Conservation (phyloP, 2,797 vertebrate species). For the Trichosurus vulpecula region DNA sequence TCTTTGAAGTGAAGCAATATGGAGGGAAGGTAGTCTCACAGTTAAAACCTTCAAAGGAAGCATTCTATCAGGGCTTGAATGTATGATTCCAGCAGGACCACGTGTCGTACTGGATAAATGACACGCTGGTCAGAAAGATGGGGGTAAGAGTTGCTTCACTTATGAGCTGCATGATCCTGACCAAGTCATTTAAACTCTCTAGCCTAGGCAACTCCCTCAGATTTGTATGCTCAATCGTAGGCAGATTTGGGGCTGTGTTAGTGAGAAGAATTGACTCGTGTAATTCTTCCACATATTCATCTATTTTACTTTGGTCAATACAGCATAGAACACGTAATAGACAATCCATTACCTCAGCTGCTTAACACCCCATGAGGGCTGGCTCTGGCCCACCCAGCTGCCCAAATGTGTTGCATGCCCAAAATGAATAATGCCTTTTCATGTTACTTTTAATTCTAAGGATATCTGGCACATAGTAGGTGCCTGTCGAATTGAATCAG, state of each 20-base stretch:
- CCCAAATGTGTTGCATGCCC: neutral
- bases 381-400: neutral
- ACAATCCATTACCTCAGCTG: neutral
- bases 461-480: neutral
- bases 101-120: neutral
- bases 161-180: neutral
- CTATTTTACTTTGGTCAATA: neutral
- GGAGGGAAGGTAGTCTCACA: neutral
- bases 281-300: neutral
- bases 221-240: neutral
- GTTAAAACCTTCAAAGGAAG: neutral
- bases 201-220: neutral
- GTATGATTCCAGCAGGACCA: neutral
- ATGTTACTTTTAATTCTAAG: constrained; percentile 39
- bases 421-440: constrained; percentile 28
- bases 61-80: neutral
- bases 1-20: neutral
- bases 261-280: neutral
- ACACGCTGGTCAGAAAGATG: neutral
- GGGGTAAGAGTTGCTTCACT: neutral
- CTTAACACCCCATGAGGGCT: neutral
- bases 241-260: neutral
- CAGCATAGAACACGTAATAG: neutral
- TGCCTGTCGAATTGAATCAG: neutral
- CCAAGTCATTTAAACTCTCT: neutral